Percentiles rank a stretch among this genome's conserved stretches.
Conservation (phyloP, 1,140 invertebrate genomes). For the Lordiphosa mommai region DNA sequence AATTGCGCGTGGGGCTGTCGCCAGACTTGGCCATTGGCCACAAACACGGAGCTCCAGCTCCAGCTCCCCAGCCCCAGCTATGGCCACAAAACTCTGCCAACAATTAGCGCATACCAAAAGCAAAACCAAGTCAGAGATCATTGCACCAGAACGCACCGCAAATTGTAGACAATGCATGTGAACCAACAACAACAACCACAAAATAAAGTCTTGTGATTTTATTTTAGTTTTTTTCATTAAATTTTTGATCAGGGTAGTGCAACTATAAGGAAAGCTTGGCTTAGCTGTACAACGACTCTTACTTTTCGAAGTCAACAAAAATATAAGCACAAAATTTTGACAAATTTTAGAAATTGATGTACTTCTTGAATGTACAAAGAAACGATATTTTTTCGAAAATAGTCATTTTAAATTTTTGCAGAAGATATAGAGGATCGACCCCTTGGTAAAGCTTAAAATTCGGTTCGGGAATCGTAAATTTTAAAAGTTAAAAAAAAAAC, state of each 20-base stretch:
- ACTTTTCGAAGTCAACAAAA: too few relatives aligned
- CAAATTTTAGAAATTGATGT: too few relatives aligned
- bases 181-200: too few relatives aligned
- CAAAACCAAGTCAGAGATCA: constrained; percentile 16
- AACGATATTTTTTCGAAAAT: too few relatives aligned
- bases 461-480: too few relatives aligned
- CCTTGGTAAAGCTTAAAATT: too few relatives aligned
- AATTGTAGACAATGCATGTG: constrained; percentile 49
- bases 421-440: too few relatives aligned
- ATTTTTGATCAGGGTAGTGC: background rate
- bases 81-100: constrained; percentile 36
- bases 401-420: too few relatives aligned
- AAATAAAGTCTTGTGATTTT: background rate
- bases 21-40: constrained; percentile 29
- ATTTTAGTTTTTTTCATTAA: background rate
- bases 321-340: too few relatives aligned
- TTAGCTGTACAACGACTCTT: too few relatives aligned
- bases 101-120: constrained; percentile 63
- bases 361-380: too few relatives aligned
- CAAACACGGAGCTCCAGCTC: background rate
- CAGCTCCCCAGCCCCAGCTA: constrained; percentile 8
- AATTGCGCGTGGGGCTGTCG: constrained; percentile 29
- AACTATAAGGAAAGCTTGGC: constrained; percentile 1
- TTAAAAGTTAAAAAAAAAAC: too few relatives aligned
- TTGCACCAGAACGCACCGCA: constrained; percentile 27